Base-by-base conservation (phyloP, 2,113 vertebrate species). In the Bos taurus region DNA sequence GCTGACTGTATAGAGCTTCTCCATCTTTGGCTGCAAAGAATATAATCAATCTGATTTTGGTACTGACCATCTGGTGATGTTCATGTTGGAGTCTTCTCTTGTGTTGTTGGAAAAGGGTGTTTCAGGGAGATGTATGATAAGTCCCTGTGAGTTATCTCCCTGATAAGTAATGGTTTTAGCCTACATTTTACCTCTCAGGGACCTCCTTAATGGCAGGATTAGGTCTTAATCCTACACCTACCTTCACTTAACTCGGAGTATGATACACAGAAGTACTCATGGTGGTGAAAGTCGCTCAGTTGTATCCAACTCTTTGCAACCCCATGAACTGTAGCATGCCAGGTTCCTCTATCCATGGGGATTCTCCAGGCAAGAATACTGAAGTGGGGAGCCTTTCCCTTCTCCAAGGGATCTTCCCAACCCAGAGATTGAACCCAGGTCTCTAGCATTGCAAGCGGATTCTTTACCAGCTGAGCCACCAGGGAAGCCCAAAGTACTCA, bases 121-220 rank as follows among this genome's bases (percentile, higher is more conserved):
- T 74, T 74, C 67, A 74, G 36, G 67, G 67, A 74, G 67, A 74
- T 13, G 19, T 71, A 71, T 23, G 67, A 13, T 74, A 23, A 74
- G 67, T 74, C 67, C 21, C 36, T 74, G 36, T 12, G 36, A 74
- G 36, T 74, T 40, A 23, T 74, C 19, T 74, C 21, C 19, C 67
- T 74, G 60, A 64, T 5, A 91, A 30, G 23, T 84, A 74, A 87
- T 57, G 77, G 10, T 86, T 95, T 92, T 95, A 93, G 85, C 25
- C 82, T 88, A 11, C 57, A 95, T 95, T 87, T 95, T 96, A 89
- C 77, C 46, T 95, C 36, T 60, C 50, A 74, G 71, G 25, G 43
- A 90, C 52, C 57, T 90, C 77, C n/a, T 60, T 57, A 74, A 92
- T 56, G 62, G 40, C 21, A 86, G 54, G 21, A 88, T 93, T 14